Evolutionary conservation across 2,113 vertebrate species (phyloP), one percentile per base, ranked within the genome.

Genomic region (Sylvietta virens): DNA sequence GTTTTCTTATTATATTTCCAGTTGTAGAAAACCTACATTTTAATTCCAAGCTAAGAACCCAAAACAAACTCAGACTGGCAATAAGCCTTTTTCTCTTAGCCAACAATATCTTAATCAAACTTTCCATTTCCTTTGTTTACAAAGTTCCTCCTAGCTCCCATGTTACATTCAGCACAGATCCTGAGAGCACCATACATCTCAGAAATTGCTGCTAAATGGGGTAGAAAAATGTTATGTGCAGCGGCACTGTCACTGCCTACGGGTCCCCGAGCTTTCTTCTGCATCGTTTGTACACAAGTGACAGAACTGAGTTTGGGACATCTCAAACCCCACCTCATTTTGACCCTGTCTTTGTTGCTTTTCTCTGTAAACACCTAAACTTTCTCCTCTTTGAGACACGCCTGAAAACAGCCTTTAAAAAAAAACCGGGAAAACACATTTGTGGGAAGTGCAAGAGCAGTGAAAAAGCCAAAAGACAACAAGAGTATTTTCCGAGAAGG

Each of bases 51-150:
- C 66, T 60, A 77, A 89, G 77, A 94, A 83, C 74, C 88, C 88
- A 94, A 96, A 97, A 93, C 91, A 96, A 97, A 97, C 78, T 85
- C 90, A 94, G 92, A 86, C 66, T 91, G 48, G 58, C 72, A 84
- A 90, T 79, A 96, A 73, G 77, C 72, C 66, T 95, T 97, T 91
- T 89, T 87, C 80, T 85, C 80, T 86, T 83, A 91, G 92, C 95
- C 95, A 96, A 78, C 58, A 96, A 88, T 92, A 94, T 97, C 92
- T 94, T 88, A 93, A 97, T 82, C 79, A 97, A 95, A 95, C 83
- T 95, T 96, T 95, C 95, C 92, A 94, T 92, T 97, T 98, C 93
- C 95, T 96, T 97, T 97, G 95, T 97, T 96, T 95, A 94, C 87
- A 92, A 44, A 94, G 50, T 57, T 88, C 76, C 60, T 81, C 71